phyloP scores from a whole-genome alignment of 2,113 vertebrate genomes.

The Daubentonia madagascariensis region DNA sequence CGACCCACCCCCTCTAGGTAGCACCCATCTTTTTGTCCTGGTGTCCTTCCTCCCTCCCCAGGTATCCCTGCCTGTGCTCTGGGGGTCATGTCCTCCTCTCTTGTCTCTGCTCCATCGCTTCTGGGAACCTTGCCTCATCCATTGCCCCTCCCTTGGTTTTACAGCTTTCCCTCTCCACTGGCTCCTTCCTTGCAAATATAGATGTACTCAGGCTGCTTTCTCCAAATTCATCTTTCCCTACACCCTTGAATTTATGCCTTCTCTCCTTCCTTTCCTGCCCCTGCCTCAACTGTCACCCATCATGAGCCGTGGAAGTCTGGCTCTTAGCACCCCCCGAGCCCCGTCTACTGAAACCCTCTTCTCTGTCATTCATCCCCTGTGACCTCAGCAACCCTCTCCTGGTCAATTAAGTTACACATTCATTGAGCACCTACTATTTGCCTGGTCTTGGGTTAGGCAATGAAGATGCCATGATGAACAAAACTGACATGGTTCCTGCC shows the following conservation, averaged over 20 bases:
- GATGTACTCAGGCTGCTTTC: background rate
- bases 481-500: background rate
- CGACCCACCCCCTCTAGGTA: background rate
- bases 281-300: background rate
- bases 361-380: background rate
- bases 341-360: background rate
- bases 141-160: background rate
- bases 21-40: background rate
- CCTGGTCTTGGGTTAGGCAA: background rate
- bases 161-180: background rate
- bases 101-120: background rate
- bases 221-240: background rate
- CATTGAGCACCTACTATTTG: background rate
- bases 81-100: background rate
- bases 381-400: background rate
- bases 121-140: background rate
- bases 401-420: background rate
- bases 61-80: background rate
- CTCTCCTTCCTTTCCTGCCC: background rate
- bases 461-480: background rate
- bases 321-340: background rate
- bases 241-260: background rate
- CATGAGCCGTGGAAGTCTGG: background rate
- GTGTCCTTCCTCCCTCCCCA: background rate
- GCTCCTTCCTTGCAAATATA: background rate